Conservation (phyloP, 2,797 vertebrate species). For the Falco peregrinus region DNA sequence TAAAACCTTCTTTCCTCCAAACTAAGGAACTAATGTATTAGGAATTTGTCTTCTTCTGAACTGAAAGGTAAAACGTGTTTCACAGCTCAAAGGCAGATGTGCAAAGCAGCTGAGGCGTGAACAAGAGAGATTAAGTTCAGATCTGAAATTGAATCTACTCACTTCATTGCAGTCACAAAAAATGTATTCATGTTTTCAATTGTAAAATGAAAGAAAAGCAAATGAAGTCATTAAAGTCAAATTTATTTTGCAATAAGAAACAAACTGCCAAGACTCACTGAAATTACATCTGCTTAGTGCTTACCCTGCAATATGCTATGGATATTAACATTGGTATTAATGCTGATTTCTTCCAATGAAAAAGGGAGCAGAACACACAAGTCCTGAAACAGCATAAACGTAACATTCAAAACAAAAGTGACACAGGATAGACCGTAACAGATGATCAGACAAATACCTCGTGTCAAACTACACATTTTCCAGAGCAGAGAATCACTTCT, state of each 20-base stretch:
- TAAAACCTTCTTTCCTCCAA: background rate
- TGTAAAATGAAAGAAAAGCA: constrained; percentile 22
- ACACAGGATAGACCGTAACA: fast-evolving
- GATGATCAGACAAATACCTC: background rate
- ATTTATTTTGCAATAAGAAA: constrained; percentile 7
- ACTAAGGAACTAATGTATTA: background rate
- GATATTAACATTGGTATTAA: background rate
- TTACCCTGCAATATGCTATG: background rate
- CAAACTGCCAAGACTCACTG: background rate
- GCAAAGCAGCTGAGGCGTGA: background rate
- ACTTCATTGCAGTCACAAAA: background rate
- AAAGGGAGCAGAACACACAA: background rate
- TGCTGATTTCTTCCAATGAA: background rate
- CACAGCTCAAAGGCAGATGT: background rate
- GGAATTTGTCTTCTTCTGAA: background rate
- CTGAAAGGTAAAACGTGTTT: background rate
- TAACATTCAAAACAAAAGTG: background rate
- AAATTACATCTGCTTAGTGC: background rate
- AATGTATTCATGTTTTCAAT: background rate
- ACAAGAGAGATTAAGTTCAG: background rate
- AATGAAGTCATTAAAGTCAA: constrained; percentile 2
- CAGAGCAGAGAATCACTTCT: background rate
- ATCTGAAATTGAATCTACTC: background rate
- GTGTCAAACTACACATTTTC: background rate
- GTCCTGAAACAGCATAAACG: background rate